phyloP scores from a whole-genome alignment of 1,140 invertebrate species.

The Trinorchestia longiramus region DNA sequence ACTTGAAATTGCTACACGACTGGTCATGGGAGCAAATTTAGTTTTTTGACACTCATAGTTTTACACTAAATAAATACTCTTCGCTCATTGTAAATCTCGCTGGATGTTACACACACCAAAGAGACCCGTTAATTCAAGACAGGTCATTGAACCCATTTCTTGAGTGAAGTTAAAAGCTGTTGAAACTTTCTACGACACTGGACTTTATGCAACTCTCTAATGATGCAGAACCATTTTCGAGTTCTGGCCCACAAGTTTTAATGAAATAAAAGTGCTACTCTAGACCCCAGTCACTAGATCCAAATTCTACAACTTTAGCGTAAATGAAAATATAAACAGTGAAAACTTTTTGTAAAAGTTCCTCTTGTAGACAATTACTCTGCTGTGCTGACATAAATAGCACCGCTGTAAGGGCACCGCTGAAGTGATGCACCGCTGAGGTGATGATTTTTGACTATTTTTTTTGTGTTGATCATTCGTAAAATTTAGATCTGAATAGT shows the following conservation, averaged over 20 bases:
- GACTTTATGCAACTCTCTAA: neutral
- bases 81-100: no score
- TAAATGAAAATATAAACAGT: neutral
- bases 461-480: neutral
- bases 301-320: neutral
- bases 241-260: neutral
- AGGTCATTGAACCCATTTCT: neutral
- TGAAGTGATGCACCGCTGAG: no score
- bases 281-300: neutral
- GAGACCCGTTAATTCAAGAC: neutral
- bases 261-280: neutral
- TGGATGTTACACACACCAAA: no score
- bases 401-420: no score
- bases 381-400: neutral
- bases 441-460: neutral
- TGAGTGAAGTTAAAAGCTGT: neutral
- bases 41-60: no score
- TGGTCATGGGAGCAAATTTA: no score
- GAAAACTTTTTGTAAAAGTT: neutral
- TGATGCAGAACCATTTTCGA: neutral
- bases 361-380: neutral
- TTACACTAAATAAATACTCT: no score
- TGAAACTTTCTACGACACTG: neutral
- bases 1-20: no score
- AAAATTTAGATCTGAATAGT: neutral